These are phyloP conservation scores for Odontomyia ornata DNA, from an alignment of 2,888 invertebrate genomes.

Conservation along the genomic window DNA sequence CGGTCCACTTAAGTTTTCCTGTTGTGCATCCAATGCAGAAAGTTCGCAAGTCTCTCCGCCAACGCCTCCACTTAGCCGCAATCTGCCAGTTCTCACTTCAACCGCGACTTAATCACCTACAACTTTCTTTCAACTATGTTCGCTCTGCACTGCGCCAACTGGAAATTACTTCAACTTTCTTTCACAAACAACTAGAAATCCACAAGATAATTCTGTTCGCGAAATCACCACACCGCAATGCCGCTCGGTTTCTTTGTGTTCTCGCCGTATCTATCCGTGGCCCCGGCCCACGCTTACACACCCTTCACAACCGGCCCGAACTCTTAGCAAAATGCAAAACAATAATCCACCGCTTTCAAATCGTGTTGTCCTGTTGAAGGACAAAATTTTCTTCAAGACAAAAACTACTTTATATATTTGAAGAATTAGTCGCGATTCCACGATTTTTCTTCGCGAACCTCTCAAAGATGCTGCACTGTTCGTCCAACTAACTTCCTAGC, in stretches of 20 bases:
- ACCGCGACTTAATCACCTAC: background rate
- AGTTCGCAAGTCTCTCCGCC: background rate
- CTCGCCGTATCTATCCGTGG: background rate
- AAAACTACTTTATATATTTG: too few species aligned
- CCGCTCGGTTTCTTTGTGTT: conserved; percentile 15
- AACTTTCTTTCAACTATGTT: background rate
- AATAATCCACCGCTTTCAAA: background rate
- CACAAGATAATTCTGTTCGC: conserved; percentile 3
- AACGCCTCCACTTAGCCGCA: background rate
- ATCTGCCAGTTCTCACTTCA: background rate
- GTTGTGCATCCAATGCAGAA: background rate
- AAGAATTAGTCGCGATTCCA: too few species aligned
- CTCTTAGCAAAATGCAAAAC: background rate
- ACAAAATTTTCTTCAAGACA: too few species aligned
- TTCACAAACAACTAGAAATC: background rate
- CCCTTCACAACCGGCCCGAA: conserved; percentile 5
- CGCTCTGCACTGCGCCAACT: background rate
- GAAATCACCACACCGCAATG: conserved; percentile 6
- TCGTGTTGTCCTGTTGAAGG: too few species aligned
- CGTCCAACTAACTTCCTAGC: conserved; percentile 5
- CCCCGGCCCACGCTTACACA: conserved; percentile 19
- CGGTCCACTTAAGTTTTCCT: conserved; percentile 7
- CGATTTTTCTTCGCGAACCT: background rate
- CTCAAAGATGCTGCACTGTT: background rate
- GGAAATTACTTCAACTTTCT: background rate